phyloP scores from a whole-genome alignment of 2,888 invertebrate species.

The Pristionchus fissidentatus region DNA sequence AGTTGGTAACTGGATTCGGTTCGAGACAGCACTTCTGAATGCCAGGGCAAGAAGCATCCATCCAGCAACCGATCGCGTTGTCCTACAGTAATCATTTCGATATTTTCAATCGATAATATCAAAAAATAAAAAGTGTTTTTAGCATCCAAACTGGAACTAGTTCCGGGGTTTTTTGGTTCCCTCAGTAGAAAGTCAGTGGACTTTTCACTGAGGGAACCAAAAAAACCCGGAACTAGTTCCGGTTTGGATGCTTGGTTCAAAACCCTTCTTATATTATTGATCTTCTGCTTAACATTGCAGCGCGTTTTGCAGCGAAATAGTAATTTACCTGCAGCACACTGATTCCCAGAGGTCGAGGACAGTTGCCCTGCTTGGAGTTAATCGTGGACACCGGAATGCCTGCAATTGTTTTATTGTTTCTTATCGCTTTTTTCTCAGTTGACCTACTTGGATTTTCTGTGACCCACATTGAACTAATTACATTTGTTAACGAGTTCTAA shows the following conservation, averaged over 20 bases:
- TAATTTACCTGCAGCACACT: slow-evolving; percentile 57
- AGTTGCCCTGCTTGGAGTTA: slow-evolving; percentile 72
- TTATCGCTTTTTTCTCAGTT: no score
- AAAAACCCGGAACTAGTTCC: no score
- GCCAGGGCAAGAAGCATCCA: slow-evolving; percentile 74
- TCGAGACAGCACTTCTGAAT: slow-evolving; percentile 75
- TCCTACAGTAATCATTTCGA: slow-evolving; percentile 56
- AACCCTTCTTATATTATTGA: neutral
- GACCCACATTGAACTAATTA: no score
- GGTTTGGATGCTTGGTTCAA: no score
- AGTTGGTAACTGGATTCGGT: slow-evolving; percentile 72
- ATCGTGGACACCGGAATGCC: slow-evolving; percentile 74
- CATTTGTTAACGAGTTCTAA: no score
- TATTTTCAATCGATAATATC: neutral
- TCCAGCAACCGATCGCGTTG: slow-evolving; percentile 72
- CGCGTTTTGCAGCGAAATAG: no score
- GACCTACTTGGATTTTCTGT: no score
- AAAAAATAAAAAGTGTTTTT: neutral
- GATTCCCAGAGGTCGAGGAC: slow-evolving; percentile 73
- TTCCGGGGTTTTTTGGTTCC: no score
- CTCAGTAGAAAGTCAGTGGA: no score
- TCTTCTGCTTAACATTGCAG: neutral
- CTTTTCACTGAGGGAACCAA: no score
- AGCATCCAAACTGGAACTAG: no score
- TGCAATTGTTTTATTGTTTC: slow-evolving; percentile 48